Evolutionary conservation across 2,797 vertebrate genomes (phyloP).

Genomic region (Poeciliopsis presidionis): DNA sequence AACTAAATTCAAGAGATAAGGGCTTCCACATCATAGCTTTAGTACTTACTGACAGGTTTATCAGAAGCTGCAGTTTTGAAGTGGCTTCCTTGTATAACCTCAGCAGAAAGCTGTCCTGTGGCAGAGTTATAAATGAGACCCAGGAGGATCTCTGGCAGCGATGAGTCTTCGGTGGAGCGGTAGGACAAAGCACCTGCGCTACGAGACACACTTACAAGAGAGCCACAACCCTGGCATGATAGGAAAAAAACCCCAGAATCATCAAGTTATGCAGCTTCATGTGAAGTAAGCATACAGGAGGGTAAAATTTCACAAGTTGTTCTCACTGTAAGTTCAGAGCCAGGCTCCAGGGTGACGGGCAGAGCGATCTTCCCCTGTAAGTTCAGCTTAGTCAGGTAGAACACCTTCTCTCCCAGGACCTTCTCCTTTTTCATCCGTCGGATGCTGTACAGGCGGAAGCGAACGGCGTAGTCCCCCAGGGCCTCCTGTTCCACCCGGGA

Average conservation of each 20-base stretch:
- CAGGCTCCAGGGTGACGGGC: constrained; percentile 93
- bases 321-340: constrained; percentile 91
- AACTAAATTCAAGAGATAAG: not conserved
- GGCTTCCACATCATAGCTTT: not conserved
- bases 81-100: constrained; percentile 98
- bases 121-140: constrained; percentile 95
- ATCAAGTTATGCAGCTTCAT: not conserved
- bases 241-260: not conserved
- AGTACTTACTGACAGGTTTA: constrained; percentile 87
- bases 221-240: constrained; percentile 88
- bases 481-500: constrained; percentile 92
- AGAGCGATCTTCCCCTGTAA: constrained; percentile 96
- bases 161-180: constrained; percentile 89
- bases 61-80: constrained; percentile 94
- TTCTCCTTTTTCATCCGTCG: constrained; percentile 96
- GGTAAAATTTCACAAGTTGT: constrained; percentile 20
- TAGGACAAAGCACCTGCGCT: constrained; percentile 91
- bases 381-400: constrained; percentile 97
- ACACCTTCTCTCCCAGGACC: constrained; percentile 96
- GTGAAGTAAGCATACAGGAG: not conserved
- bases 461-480: constrained; percentile 93
- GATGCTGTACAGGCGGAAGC: constrained; percentile 95
- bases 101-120: constrained; percentile 92
- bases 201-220: constrained; percentile 92
- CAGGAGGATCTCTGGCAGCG: constrained; percentile 92